Evolutionary conservation across 2,113 vertebrate genomes (phyloP).

Genomic region (Cavia aperea): DNA sequence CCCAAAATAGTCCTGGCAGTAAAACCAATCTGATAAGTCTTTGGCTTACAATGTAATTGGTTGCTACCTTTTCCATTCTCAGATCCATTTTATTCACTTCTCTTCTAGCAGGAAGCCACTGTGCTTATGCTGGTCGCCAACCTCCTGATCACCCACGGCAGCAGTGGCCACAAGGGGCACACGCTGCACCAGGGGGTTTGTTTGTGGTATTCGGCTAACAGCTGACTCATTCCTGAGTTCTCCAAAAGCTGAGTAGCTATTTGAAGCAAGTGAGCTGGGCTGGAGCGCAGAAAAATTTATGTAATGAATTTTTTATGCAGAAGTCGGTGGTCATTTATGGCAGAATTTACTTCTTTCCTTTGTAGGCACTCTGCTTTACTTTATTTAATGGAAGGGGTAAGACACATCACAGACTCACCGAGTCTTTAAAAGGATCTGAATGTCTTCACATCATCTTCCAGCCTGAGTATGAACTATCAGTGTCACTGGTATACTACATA

Average conservation of each 20-base stretch:
- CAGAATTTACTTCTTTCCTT: not conserved
- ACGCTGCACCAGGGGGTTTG: fast-evolving
- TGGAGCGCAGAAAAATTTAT: not conserved
- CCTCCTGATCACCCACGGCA: not conserved
- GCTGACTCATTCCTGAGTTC: not conserved
- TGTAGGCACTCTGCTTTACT: not conserved
- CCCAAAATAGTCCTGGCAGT: not conserved
- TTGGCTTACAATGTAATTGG: not conserved
- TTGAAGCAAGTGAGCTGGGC: not conserved
- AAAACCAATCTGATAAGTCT: not conserved
- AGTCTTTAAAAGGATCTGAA: not conserved
- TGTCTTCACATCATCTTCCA: not conserved
- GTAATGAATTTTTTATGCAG: not conserved
- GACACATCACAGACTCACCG: not conserved
- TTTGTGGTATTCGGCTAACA: not conserved
- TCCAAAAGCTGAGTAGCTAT: not conserved
- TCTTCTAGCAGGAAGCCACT: not conserved
- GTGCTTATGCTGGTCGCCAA: fast-evolving
- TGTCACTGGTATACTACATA: not conserved
- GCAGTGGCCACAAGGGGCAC: not conserved
- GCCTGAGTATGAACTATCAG: not conserved
- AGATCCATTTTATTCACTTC: not conserved
- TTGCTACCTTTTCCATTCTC: not conserved
- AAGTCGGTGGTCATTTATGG: not conserved
- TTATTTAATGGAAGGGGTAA: not conserved